Evolutionary conservation across 2,113 vertebrate genomes (phyloP).

Genomic region (Scartelaos histophorus): DNA sequence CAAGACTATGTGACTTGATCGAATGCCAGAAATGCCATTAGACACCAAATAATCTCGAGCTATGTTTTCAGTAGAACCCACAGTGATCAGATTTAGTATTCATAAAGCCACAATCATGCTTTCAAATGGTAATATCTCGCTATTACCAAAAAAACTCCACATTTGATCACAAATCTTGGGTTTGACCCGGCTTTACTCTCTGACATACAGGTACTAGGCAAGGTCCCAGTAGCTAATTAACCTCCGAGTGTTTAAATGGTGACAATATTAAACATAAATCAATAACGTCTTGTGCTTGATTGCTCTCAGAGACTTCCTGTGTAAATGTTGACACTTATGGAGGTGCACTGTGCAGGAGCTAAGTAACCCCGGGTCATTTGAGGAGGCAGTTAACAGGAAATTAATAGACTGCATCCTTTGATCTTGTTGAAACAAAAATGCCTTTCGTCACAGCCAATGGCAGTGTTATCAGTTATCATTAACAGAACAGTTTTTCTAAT

Average conservation of each 20-base stretch:
- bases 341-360: background rate
- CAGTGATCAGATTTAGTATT: background rate
- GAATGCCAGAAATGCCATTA: too few species aligned
- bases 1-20: too few species aligned
- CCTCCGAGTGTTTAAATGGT: slow-evolving; percentile 39
- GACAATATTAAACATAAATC: slow-evolving; percentile 66
- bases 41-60: too few species aligned
- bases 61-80: background rate
- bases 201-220: slow-evolving; percentile 42
- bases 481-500: background rate
- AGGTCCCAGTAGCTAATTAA: slow-evolving; percentile 68
- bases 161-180: background rate
- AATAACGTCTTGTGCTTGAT: slow-evolving; percentile 63
- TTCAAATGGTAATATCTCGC: background rate
- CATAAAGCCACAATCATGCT: background rate
- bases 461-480: slow-evolving; percentile 20
- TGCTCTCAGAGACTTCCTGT: slow-evolving; percentile 35
- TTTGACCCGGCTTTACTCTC: slow-evolving; percentile 38
- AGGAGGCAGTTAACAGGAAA: slow-evolving; percentile 3
- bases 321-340: slow-evolving; percentile 48
- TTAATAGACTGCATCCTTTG: slow-evolving; percentile 25
- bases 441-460: background rate
- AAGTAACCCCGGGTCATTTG: slow-evolving; percentile 17
- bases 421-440: slow-evolving; percentile 43
- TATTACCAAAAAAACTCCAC: background rate